Base-by-base conservation (phyloP, 1,140 invertebrate species). In the Panagrolaimus sp. region DNA sequence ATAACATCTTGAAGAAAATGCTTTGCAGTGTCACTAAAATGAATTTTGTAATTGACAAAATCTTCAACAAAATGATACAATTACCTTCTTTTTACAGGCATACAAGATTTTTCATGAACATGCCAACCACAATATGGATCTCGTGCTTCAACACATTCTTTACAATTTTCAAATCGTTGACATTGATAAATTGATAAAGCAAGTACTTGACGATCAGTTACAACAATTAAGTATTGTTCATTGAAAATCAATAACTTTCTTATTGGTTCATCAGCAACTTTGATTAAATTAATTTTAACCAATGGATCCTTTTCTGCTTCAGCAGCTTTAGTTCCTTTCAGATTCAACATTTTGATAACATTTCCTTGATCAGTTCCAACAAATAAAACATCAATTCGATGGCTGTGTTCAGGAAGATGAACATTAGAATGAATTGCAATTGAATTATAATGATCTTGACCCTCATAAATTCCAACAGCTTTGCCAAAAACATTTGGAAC, bases 281-380 rank as follows among this genome's bases (percentile, higher is more conserved):
- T 48, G 21, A 65, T 76, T 32, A 71, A 45, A 17, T 68, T 64
- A 17, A 76, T 73, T 47, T 71, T 78, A 43, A 63, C 52, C 44
- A 76, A 26, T 8, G 74, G 74, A 62, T 76, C 74, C 4, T 21
- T 28, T 10, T 26, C 21, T 10, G 66, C 58, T 0, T 67, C 63
- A 3, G 32, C 28, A 1, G 15, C 17, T 12, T 43, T 43, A 32
- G 64, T 52, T n/a, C 45, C 17, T 46, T 38, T 21, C 38, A 76
- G 43, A 65, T 78, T 76, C 62, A 78, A 38, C 70, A 77, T 75
- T 58, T 77, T 77, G 43, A 78, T 63, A 21, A 77, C 65, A 58
- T 78, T 78, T 28, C 75, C 75, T 43, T 78, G 75, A 65, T 77
- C 76, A 15, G 75, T 77, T 45, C 73, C 76, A 21, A 77, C 75